Evolutionary conservation across 2,113 vertebrate genomes (phyloP).

Genomic region (Merops nubicus): DNA sequence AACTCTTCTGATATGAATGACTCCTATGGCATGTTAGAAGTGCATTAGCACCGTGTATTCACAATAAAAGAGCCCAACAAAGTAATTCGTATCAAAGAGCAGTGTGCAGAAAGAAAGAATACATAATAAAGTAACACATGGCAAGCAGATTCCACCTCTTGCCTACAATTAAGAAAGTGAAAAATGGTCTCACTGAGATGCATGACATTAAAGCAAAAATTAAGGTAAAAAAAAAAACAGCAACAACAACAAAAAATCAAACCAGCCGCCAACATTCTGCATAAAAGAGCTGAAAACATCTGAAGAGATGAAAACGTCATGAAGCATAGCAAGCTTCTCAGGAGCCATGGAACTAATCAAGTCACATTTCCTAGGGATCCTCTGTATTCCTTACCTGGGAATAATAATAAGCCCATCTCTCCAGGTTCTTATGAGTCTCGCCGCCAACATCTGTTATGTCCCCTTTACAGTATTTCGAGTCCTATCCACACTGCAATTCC

Average conservation of each 20-base stretch:
- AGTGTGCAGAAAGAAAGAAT: conserved; percentile 3
- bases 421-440: not conserved
- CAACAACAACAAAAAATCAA: not conserved
- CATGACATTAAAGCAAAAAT: conserved; percentile 48
- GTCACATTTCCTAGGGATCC: not conserved
- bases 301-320: not conserved
- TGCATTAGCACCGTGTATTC: conserved; percentile 44
- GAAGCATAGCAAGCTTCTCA: not conserved
- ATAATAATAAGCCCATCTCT: not conserved
- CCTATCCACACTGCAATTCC: not conserved
- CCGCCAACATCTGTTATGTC: not conserved
- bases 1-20: conserved; percentile 21
- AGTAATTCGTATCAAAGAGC: conserved; percentile 40
- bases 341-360: not conserved
- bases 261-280: not conserved
- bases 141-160: conserved; percentile 17
- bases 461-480: not conserved
- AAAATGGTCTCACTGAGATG: conserved; percentile 9
- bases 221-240: not conserved
- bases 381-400: not conserved
- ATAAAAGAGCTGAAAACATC: conserved; percentile 6
- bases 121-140: conserved; percentile 37
- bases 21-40: conserved; percentile 34
- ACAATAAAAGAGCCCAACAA: conserved; percentile 29
- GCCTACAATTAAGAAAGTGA: conserved; percentile 13